Percentiles rank a stretch among this genome's conserved stretches.
These are phyloP conservation scores for Brachionus rubens DNA, from an alignment of 1,140 invertebrate species.

Conservation along the genomic window DNA sequence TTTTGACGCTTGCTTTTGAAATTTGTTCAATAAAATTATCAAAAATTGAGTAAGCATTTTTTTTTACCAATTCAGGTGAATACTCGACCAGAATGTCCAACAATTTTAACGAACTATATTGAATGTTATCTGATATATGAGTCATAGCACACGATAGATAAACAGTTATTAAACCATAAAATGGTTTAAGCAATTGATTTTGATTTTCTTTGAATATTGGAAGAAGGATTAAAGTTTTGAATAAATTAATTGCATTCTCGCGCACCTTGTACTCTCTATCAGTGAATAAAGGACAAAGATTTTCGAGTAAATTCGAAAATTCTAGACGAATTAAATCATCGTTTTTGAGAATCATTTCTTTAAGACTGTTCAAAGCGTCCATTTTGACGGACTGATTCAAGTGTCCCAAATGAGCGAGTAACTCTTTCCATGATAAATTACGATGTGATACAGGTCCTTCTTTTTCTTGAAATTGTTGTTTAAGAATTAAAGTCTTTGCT, in stretches of 20 bases:
- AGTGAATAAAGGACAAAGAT: conserved; percentile 67
- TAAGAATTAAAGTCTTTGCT: conserved; percentile 77
- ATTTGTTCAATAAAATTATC: conserved; percentile 76
- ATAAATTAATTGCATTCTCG: conserved; percentile 67
- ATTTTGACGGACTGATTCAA: conserved; percentile 70
- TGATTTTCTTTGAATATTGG: conserved; percentile 59
- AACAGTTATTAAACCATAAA: conserved; percentile 71
- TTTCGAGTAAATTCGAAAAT: conserved; percentile 69
- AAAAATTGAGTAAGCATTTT: conserved; percentile 69
- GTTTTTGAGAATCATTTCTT: conserved; percentile 67
- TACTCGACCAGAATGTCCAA: conserved; percentile 67
- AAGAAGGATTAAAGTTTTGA: conserved; percentile 65
- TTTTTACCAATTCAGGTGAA: conserved; percentile 65
- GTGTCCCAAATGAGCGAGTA: conserved; percentile 72
- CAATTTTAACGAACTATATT: conserved; percentile 74
- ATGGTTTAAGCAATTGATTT: conserved; percentile 62
- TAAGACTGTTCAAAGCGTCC: conserved; percentile 70
- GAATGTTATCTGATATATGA: conserved; percentile 73
- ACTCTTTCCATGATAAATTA: conserved; percentile 64
- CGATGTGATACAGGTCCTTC: conserved; percentile 58
- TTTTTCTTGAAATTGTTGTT: conserved; percentile 70
- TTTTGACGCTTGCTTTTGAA: conserved; percentile 50
- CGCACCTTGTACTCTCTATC: conserved; percentile 72
- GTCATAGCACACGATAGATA: conserved; percentile 81
- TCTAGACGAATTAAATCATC: conserved; percentile 64